Evolutionary conservation across 1,140 invertebrate genomes (phyloP).

Genomic region (Atta colombica): DNA sequence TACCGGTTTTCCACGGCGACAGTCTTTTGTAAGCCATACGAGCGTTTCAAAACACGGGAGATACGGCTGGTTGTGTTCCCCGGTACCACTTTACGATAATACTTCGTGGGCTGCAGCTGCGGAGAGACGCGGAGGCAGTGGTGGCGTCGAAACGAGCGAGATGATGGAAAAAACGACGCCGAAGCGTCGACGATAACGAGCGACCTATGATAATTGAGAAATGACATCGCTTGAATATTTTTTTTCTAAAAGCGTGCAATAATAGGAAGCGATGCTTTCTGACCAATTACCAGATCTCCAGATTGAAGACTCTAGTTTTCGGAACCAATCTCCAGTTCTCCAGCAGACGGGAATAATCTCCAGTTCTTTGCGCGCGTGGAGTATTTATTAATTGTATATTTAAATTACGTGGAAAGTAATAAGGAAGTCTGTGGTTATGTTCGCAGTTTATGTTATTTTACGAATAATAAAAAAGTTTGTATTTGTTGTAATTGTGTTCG

Average conservation of each 20-base stretch:
- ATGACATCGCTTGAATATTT: too few relatives aligned
- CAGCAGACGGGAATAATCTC: too few relatives aligned
- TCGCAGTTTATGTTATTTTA: too few relatives aligned
- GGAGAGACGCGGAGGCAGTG: not conserved
- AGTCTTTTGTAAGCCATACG: constrained; percentile 63
- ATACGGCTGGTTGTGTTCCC: constrained; percentile 63
- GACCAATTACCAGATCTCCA: too few relatives aligned
- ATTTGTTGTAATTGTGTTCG: too few relatives aligned
- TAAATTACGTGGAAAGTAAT: too few relatives aligned
- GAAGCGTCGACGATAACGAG: not conserved
- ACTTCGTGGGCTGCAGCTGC: not conserved
- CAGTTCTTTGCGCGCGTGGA: too few relatives aligned
- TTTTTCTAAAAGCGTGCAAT: not conserved
- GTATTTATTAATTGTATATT: too few relatives aligned
- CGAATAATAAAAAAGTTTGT: too few relatives aligned
- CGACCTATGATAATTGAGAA: not conserved
- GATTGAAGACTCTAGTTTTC: too few relatives aligned
- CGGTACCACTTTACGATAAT: constrained; percentile 30
- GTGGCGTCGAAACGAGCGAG: not conserved
- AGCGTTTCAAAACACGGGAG: constrained; percentile 71
- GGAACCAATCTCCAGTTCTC: too few relatives aligned
- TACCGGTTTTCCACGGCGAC: constrained; percentile 76
- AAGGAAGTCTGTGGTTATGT: too few relatives aligned
- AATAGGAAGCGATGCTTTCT: not conserved
- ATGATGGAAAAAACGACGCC: not conserved